Conservation (phyloP, 2,888 invertebrate species). For the Mylabris sibirica region DNA sequence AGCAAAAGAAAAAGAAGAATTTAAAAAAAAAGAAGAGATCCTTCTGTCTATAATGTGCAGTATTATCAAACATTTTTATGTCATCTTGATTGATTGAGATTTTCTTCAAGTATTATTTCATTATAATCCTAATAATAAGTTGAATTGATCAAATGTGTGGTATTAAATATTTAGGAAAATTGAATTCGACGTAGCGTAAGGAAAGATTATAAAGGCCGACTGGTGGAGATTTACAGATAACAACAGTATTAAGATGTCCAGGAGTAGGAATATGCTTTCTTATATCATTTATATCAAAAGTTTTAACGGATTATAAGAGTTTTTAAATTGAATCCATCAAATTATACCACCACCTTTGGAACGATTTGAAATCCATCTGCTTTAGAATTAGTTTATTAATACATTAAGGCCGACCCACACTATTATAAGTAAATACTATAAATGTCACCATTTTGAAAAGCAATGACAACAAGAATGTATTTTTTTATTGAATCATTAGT, state of each 20-base stretch:
- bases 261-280: slow-evolving; percentile 25
- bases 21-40: neutral
- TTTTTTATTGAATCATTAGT: too few relatives aligned
- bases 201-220: slow-evolving; percentile 38
- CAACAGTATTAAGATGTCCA: slow-evolving; percentile 38
- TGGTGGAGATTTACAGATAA: slow-evolving; percentile 37
- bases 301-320: slow-evolving; percentile 34
- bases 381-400: slow-evolving; percentile 21
- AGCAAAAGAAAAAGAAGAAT: neutral
- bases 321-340: slow-evolving; percentile 21
- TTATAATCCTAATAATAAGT: neutral
- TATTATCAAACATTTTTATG: neutral
- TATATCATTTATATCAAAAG: slow-evolving; percentile 22
- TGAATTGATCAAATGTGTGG: slow-evolving; percentile 1
- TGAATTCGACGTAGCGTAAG: slow-evolving; percentile 34
- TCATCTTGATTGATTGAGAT: slow-evolving; percentile 7
- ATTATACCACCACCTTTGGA: neutral
- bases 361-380: slow-evolving; percentile 28
- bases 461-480: too few relatives aligned
- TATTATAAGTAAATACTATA: too few relatives aligned
- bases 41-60: neutral
- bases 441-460: too few relatives aligned
- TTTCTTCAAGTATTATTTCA: neutral
- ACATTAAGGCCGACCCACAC: slow-evolving; percentile 18
- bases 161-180: slow-evolving; percentile 27